phyloP scores from a whole-genome alignment of 2,797 vertebrate species.

The Pseudotriccus pelzelni region DNA sequence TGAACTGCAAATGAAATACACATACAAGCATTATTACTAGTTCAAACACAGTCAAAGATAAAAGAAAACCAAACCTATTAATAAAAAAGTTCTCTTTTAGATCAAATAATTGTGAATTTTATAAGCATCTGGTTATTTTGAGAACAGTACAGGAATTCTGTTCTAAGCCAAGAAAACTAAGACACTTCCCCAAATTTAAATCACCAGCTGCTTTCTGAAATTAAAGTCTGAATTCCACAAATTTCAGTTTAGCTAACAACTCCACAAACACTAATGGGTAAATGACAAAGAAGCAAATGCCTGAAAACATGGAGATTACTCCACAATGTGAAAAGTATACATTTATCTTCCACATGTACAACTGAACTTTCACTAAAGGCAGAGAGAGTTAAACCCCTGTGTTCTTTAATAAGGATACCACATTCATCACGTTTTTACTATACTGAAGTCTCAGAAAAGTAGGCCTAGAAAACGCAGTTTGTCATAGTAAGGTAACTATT shows the following conservation, averaged over 20 bases:
- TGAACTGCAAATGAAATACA: background rate
- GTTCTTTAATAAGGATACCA: background rate
- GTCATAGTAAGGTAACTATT: background rate
- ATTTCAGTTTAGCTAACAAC: background rate
- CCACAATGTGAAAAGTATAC: fast-evolving
- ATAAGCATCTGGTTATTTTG: background rate
- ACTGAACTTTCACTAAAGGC: background rate
- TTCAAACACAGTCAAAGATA: background rate
- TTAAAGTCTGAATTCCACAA: background rate
- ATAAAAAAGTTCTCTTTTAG: fast-evolving
- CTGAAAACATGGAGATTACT: background rate
- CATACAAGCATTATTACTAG: background rate
- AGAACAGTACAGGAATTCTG: background rate
- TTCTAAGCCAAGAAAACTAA: background rate
- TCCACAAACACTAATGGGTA: background rate
- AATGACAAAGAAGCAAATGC: background rate
- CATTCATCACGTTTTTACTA: background rate
- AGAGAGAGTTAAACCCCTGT: fast-evolving
- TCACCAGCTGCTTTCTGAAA: background rate
- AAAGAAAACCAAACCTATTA: background rate
- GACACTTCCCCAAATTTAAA: background rate
- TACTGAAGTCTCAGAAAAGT: background rate
- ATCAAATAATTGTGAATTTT: background rate
- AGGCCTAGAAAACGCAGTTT: background rate
- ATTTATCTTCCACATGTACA: background rate